Evolutionary conservation across 1,140 invertebrate species (phyloP).

Genomic region (Aphis gossypii): DNA sequence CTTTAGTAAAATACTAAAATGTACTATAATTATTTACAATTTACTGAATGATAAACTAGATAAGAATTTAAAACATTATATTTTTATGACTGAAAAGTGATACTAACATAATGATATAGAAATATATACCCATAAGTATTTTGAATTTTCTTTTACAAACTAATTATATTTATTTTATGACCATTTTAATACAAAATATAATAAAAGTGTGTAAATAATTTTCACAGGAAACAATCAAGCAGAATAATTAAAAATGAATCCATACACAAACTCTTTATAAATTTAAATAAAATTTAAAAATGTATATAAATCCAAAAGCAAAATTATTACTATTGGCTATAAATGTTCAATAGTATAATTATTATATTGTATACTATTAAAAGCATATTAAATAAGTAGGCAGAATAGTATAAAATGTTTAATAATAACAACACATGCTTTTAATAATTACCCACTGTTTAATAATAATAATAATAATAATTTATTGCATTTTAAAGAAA

Average conservation of each 20-base stretch:
- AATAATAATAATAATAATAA: not conserved
- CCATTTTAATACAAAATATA: not conserved
- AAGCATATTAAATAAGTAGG: not conserved
- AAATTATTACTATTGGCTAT: not conserved
- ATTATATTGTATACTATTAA: not conserved
- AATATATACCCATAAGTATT: too few relatives aligned
- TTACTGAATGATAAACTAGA: too few relatives aligned
- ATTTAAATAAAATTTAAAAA: not conserved
- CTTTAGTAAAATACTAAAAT: too few relatives aligned
- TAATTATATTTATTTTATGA: too few relatives aligned
- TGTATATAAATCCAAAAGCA: conserved; percentile 3
- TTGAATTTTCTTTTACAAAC: too few relatives aligned
- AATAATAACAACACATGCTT: conserved; percentile 6
- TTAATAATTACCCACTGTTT: not conserved
- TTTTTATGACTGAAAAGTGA: too few relatives aligned
- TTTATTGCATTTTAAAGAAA: too few relatives aligned
- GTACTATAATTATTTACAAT: too few relatives aligned
- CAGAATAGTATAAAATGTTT: conserved; percentile 6
- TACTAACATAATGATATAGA: too few relatives aligned
- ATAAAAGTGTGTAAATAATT: not conserved
- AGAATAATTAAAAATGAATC: too few relatives aligned
- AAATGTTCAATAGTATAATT: conserved; percentile 20
- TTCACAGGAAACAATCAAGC: not conserved
- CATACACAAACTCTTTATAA: not conserved
- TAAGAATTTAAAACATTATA: too few relatives aligned